These are phyloP conservation scores for Aplodontia rufa DNA, from an alignment of 2,113 vertebrate genomes.

Conservation along the genomic window DNA sequence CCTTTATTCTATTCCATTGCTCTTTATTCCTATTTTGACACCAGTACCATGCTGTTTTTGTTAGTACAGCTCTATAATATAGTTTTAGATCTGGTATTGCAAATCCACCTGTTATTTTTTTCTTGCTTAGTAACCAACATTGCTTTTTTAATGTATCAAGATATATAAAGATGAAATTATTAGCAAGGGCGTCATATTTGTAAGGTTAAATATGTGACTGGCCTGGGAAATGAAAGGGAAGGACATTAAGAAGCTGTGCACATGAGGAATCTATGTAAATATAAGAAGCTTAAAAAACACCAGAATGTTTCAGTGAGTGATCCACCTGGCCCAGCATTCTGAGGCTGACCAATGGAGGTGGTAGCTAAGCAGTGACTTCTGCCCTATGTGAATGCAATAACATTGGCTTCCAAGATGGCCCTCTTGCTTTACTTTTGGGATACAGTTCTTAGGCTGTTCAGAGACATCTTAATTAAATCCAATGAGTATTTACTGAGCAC, in stretches of 20 bases:
- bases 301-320: neutral
- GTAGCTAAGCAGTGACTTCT: too few species aligned
- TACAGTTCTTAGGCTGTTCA: neutral
- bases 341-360: neutral
- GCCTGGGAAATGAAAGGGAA: neutral
- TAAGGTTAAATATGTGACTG: neutral
- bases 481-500: neutral
- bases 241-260: neutral
- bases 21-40: too few species aligned
- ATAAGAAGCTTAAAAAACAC: neutral
- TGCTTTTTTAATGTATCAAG: neutral
- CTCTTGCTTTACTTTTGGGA: neutral
- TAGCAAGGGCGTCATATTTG: neutral
- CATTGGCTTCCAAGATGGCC: neutral
- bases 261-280: neutral
- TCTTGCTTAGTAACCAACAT: too few species aligned
- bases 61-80: too few species aligned
- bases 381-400: neutral
- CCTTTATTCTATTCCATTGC: too few species aligned
- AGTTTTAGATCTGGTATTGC: too few species aligned
- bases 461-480: neutral
- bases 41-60: too few species aligned
- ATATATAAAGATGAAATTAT: neutral
- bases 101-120: too few species aligned
- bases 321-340: neutral